Percentiles rank a stretch among this genome's conserved stretches.
These are phyloP conservation scores for Cyrtorhinus lividipennis DNA, from an alignment of 1,140 invertebrate genomes.

Conservation along the genomic window DNA sequence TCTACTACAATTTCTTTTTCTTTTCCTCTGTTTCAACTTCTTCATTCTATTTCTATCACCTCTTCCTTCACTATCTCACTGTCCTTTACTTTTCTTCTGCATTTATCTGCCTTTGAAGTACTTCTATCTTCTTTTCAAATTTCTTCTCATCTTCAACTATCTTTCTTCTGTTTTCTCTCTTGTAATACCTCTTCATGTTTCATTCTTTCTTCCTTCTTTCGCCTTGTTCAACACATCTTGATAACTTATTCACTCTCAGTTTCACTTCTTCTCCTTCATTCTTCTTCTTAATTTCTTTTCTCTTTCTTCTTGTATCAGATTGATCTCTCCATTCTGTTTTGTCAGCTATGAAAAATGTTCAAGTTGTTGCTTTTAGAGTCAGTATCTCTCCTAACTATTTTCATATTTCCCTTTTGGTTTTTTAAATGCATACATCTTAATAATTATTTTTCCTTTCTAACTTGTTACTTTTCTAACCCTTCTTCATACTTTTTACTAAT, in stretches of 20 bases:
- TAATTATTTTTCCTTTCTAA: too few relatives aligned
- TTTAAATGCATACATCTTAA: too few relatives aligned
- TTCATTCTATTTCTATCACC: neutral
- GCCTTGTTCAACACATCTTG: neutral
- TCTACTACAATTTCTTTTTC: slow-evolving; percentile 6
- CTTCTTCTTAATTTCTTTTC: neutral
- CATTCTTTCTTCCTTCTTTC: neutral
- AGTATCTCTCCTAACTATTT: too few relatives aligned
- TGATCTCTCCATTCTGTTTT: neutral
- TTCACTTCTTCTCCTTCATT: neutral
- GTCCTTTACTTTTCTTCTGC: slow-evolving; percentile 8
- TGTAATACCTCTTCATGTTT: neutral
- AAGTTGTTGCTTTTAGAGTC: too few relatives aligned
- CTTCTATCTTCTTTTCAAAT: neutral
- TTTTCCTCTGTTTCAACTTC: neutral
- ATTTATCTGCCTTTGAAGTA: slow-evolving; percentile 3
- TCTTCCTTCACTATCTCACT: slow-evolving; percentile 1
- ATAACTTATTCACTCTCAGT: neutral
- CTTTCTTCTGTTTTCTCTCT: neutral
- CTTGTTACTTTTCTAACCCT: too few relatives aligned
- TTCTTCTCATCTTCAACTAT: neutral
- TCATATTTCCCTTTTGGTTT: too few relatives aligned
- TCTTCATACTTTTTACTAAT: too few relatives aligned
- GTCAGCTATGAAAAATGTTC: too few relatives aligned
- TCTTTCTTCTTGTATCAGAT: neutral